Conservation (phyloP, 2,113 vertebrate genomes). For the Chinchilla lanigera region DNA sequence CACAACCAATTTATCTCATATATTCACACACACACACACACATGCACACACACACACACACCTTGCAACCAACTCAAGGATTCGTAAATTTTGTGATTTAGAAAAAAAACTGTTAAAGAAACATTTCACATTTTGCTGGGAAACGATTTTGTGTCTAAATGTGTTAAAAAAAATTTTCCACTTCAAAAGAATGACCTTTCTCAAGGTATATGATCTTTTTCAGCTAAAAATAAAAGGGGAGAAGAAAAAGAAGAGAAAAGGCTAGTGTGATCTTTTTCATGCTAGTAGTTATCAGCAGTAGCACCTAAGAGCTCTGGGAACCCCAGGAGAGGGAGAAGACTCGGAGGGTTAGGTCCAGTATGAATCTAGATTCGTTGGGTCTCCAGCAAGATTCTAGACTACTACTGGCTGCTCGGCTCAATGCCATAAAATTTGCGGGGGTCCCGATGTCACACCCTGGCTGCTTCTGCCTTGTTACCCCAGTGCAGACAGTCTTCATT, state of each 20-base stretch:
- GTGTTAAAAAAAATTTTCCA: background rate
- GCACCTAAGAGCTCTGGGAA: background rate
- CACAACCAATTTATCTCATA: background rate
- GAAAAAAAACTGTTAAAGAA: background rate
- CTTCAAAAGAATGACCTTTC: background rate
- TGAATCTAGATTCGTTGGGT: background rate
- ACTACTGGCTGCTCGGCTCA: background rate
- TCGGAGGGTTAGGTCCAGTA: background rate
- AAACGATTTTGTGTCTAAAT: background rate
- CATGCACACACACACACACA: background rate
- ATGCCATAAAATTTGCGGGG: accelerated
- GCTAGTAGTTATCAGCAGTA: background rate
- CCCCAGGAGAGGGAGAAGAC: background rate
- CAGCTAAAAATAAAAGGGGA: background rate
- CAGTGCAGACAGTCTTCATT: background rate
- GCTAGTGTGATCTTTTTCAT: background rate
- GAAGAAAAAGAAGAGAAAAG: background rate
- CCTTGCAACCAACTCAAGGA: background rate
- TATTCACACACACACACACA: background rate
- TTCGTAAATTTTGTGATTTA: background rate
- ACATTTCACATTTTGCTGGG: background rate
- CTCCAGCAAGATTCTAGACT: background rate
- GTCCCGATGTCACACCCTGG: accelerated
- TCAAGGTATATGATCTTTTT: background rate
- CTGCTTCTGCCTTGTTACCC: background rate